phyloP scores from a whole-genome alignment of 1,140 invertebrate species.

The Mycetomoellerius zeteki region DNA sequence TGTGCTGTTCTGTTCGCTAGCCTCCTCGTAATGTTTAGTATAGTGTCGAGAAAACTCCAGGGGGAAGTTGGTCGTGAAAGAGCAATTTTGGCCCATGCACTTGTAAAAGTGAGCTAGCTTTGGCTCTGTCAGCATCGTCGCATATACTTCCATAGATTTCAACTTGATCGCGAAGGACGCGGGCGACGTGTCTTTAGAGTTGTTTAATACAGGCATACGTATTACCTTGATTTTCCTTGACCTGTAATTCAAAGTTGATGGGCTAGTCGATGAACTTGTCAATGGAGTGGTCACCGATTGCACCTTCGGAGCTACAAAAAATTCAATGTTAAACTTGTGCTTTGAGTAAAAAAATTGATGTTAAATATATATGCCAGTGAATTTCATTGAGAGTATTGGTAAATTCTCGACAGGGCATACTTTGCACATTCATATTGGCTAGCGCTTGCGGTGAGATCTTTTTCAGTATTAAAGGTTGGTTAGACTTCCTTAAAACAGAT shows the following conservation, averaged over 20 bases:
- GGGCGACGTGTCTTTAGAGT: constrained; percentile 63
- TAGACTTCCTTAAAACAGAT: constrained; percentile 80
- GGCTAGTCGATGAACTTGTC: background rate
- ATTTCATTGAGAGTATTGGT: constrained; percentile 25
- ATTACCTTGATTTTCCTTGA: constrained; percentile 71
- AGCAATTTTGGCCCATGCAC: constrained; percentile 88
- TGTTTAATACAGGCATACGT: constrained; percentile 48
- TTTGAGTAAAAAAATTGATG: background rate
- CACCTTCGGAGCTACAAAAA: constrained; percentile 41
- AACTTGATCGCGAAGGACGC: constrained; percentile 67
- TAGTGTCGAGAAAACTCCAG: constrained; percentile 82
- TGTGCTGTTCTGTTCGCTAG: background rate
- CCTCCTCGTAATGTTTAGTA: constrained; percentile 77
- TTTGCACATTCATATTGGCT: constrained; percentile 57
- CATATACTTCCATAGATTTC: constrained; percentile 78
- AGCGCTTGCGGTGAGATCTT: constrained; percentile 60
- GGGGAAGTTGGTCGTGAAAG: constrained; percentile 84
- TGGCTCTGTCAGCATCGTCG: constrained; percentile 78
- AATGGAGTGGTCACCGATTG: constrained; percentile 25
- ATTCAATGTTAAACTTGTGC: background rate
- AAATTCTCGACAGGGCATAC: constrained; percentile 71
- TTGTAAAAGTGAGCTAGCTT: constrained; percentile 87
- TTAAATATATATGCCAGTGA: background rate
- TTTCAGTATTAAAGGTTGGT: constrained; percentile 79
- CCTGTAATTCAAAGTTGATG: constrained; percentile 70